A percentile compares a stretch with the other conserved stretches of the same genome.
Evolutionary conservation across 1,140 invertebrate species (phyloP).

Genomic region (Drosophila nebulosa): DNA sequence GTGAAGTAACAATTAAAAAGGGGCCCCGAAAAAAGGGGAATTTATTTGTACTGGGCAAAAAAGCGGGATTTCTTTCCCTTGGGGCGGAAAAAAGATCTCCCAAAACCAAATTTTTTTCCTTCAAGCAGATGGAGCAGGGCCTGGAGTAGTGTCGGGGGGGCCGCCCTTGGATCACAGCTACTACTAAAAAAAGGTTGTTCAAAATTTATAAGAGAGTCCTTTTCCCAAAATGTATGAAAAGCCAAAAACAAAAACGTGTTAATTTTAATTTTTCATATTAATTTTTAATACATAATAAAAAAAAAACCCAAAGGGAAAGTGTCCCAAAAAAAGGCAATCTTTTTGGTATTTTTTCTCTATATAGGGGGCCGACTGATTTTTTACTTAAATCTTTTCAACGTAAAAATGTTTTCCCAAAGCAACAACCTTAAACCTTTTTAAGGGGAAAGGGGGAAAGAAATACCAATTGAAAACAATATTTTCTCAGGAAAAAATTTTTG

Average conservation of each 20-base stretch:
- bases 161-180: conserved; percentile 30
- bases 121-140: conserved; percentile 5
- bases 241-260: conserved; percentile 42
- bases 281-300: conserved; percentile 63
- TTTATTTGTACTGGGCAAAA: conserved; percentile 75
- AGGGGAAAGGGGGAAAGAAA: too few species aligned
- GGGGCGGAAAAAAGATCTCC: conserved; percentile 78
- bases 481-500: too few species aligned
- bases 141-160: not conserved
- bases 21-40: conserved; percentile 76
- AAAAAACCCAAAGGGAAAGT: conserved; percentile 38
- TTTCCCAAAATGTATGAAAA: conserved; percentile 62
- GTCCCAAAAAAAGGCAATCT: conserved; percentile 1
- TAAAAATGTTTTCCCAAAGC: too few species aligned
- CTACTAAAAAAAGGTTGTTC: conserved; percentile 25
- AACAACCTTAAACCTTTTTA: too few species aligned
- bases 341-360: not conserved
- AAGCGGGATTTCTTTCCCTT: conserved; percentile 80
- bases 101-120: conserved; percentile 19
- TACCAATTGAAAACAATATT: too few species aligned
- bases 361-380: too few species aligned
- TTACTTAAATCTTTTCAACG: too few species aligned
- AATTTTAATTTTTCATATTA: conserved; percentile 36
- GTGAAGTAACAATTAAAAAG: conserved; percentile 63
- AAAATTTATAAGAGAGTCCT: not conserved